These are phyloP conservation scores for Ischnura elegans DNA, from an alignment of 2,888 invertebrate genomes.

Conservation along the genomic window DNA sequence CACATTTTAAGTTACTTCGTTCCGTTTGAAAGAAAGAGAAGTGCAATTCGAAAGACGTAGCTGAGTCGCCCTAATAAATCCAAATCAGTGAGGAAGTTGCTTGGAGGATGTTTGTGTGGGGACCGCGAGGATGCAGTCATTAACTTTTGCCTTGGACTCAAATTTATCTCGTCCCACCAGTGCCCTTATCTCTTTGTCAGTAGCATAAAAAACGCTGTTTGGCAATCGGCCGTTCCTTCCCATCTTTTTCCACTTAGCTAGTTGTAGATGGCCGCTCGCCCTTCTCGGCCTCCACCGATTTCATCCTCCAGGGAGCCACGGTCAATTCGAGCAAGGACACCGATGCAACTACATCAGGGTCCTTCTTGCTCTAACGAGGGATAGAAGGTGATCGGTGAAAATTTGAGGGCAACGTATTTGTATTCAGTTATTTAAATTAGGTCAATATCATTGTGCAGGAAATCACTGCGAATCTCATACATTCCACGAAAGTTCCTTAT, in stretches of 20 bases:
- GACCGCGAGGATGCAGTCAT: not conserved
- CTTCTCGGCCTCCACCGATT: not conserved
- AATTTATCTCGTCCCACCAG: slow-evolving; percentile 12
- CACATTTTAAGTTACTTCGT: not conserved
- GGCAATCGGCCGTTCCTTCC: slow-evolving; percentile 35
- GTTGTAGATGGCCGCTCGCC: not conserved
- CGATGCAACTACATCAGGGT: not conserved
- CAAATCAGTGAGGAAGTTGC: slow-evolving; percentile 9
- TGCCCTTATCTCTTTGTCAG: slow-evolving; percentile 29
- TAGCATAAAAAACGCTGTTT: slow-evolving; percentile 29
- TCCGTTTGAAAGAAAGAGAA: not conserved
- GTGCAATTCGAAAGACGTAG: not conserved
- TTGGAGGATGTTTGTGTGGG: slow-evolving; percentile 7
- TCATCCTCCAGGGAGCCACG: not conserved
- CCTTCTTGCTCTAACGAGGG: not conserved
- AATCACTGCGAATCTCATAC: not conserved
- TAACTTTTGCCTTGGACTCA: slow-evolving; percentile 12
- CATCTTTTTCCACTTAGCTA: slow-evolving; percentile 19
- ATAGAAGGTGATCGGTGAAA: not conserved
- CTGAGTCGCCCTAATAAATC: not conserved
- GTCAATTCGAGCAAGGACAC: not conserved
- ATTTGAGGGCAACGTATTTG: not conserved
- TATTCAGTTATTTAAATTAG: not conserved
- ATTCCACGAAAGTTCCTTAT: too few species aligned
- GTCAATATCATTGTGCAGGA: not conserved